phyloP scores from a whole-genome alignment of 2,797 vertebrate species.

The Tauraco hartlaubi region DNA sequence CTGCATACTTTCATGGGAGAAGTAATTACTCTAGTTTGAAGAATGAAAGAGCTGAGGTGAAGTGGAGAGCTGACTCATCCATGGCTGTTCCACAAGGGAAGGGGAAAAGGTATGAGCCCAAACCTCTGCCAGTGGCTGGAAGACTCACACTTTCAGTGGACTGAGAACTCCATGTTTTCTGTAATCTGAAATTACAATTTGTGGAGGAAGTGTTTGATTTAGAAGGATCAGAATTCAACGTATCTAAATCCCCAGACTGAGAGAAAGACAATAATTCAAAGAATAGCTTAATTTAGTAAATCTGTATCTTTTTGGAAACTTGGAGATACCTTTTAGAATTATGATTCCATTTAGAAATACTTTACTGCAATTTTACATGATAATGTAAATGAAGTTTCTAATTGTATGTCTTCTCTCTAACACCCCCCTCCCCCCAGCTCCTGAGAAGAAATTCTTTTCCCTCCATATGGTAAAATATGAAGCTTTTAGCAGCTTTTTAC shows the following conservation, averaged over 20 bases:
- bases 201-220: background rate
- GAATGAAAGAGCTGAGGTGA: background rate
- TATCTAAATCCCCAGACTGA: background rate
- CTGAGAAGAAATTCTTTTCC: background rate
- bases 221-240: background rate
- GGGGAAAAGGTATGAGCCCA: background rate
- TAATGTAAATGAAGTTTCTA: background rate
- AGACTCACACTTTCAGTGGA: background rate
- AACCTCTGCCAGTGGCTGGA: background rate
- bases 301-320: background rate
- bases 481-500: background rate
- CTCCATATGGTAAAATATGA: background rate
- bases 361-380: background rate
- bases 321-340: background rate
- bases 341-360: background rate
- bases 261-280: background rate
- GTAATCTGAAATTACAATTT: background rate
- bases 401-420: background rate
- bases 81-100: fast-evolving
- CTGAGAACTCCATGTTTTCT: background rate
- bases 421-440: background rate
- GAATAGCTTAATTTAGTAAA: background rate
- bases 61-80: background rate
- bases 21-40: background rate
- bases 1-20: background rate